These are phyloP conservation scores for Diogma glabrata DNA, from an alignment of 2,888 invertebrate species.

Conservation along the genomic window DNA sequence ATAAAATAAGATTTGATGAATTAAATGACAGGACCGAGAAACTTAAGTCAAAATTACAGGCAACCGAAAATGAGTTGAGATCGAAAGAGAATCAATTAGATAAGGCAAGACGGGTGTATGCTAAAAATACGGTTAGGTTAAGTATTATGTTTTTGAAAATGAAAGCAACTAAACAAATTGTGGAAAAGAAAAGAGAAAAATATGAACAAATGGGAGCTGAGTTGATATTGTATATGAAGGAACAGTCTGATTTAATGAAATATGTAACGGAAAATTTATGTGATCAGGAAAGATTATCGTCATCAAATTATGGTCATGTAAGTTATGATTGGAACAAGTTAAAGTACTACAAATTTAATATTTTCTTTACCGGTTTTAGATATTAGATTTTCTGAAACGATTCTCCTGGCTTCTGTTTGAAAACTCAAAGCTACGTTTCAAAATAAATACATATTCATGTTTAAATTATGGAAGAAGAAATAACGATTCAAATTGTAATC, in stretches of 20 bases:
- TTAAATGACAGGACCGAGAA: too few relatives aligned
- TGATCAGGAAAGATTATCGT: not conserved
- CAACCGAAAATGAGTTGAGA: too few relatives aligned
- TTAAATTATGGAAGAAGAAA: too few relatives aligned
- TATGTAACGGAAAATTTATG: not conserved
- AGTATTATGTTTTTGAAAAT: constrained; percentile 8
- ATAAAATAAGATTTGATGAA: too few relatives aligned
- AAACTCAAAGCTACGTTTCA: not conserved
- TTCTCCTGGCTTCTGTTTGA: constrained; percentile 4
- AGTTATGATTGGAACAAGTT: not conserved
- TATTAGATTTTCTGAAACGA: constrained; percentile 3
- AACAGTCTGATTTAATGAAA: constrained; percentile 7
- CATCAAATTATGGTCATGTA: not conserved
- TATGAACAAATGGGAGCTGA: constrained; percentile 2
- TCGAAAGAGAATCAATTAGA: constrained; percentile 4
- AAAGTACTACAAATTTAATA: not conserved
- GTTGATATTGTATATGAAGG: constrained; percentile 9
- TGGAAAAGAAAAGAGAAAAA: not conserved
- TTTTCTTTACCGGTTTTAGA: not conserved
- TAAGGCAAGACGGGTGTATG: not conserved
- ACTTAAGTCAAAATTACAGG: too few relatives aligned
- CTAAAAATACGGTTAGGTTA: constrained; percentile 4
- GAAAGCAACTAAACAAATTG: constrained; percentile 5
- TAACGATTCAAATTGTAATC: not conserved
- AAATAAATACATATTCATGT: not conserved